A percentile compares a stretch with the other conserved stretches of the same genome.
Evolutionary conservation across 2,113 vertebrate genomes (phyloP).

Genomic region (Chroicocephalus ridibundus): DNA sequence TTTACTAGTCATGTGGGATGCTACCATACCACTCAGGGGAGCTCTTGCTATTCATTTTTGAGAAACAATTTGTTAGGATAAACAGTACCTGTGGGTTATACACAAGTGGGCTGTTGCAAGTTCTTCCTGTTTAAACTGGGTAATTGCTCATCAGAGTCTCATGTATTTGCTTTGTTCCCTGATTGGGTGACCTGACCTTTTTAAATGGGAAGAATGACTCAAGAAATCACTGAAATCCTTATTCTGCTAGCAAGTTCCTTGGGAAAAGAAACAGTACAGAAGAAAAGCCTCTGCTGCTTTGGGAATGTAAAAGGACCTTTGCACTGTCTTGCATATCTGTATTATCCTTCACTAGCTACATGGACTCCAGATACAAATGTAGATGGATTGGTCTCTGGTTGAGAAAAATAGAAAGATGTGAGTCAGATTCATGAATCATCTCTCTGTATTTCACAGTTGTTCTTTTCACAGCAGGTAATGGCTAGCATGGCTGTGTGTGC

Average conservation of each 20-base stretch:
- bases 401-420: neutral
- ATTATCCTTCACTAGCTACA: neutral
- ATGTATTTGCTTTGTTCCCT: neutral
- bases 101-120: neutral
- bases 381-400: neutral
- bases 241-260: neutral
- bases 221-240: neutral
- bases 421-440: conserved; percentile 13
- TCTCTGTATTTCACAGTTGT: neutral
- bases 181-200: neutral
- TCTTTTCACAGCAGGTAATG: neutral
- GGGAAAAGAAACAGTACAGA: neutral
- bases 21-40: neutral
- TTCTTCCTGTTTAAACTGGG: neutral
- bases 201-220: neutral
- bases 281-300: neutral
- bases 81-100: neutral
- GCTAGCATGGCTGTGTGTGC: neutral
- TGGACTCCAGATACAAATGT: neutral
- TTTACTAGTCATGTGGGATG: neutral
- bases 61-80: neutral
- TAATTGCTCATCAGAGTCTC: neutral
- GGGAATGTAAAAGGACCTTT: neutral
- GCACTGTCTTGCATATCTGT: neutral
- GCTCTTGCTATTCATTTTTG: neutral